Evolutionary conservation across 2,113 vertebrate genomes (phyloP), one percentile per base, ranked within the genome.

Genomic region (Mastomys coucha): DNA sequence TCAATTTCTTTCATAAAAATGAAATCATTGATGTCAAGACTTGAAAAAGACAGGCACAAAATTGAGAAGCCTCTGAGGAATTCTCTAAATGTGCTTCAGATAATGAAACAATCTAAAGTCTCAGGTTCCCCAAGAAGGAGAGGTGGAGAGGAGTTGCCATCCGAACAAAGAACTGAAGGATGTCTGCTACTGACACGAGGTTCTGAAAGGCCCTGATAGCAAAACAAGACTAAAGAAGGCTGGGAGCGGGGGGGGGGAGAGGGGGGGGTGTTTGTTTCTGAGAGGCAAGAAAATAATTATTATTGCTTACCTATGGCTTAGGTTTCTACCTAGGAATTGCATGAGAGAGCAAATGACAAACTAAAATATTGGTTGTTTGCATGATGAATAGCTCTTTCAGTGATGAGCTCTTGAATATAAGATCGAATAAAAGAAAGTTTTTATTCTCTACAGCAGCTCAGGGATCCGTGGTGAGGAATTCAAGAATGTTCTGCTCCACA

Each of bases 41-140:
- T 31, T 92, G 19, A 86, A 76, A 91, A 75, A 58, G 19, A 89
- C 75, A 97, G 73, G 81, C 72, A 28, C 76, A 94, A 93, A 88
- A 78, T 22, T 39, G 31, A 70, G 86, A 93, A 96, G 70, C 1
- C 6, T 60, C 51, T n/a, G 28, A 75, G 31, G 1, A 94, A 28
- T 90, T 91, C 86, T 87, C 58, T 80, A 33, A 89, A 58, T 72
- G 86, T 87, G 53, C 14, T 93, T 91, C 91, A 81, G 39, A n/a
- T 60, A 77, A 91, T 88, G 82, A 97, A 81, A 89, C 45, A 36
- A 51, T 16, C 45, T n/a, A 69, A 91, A 92, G 49, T 88, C 33
- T 88, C 36, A 53, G n/a, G 22, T 91, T 86, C 69, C 42, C 17
- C 6, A 89, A 91, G 69, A 49, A 13, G 7, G 49, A 86, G 31